Conservation (phyloP, 2,888 invertebrate genomes). For the Caenorhabditis angaria region DNA sequence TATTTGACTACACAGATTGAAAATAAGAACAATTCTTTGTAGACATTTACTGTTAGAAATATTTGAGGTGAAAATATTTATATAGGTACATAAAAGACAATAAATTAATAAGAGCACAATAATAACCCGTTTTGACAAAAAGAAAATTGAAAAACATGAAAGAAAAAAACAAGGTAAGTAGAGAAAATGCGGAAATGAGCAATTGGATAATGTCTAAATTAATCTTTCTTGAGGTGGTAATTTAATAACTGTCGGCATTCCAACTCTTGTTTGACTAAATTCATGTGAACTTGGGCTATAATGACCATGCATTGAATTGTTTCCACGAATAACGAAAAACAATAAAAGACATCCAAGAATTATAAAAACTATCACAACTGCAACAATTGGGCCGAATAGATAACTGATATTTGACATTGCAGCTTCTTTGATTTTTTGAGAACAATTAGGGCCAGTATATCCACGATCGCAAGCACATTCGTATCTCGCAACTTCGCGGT, state of each 20-base stretch:
- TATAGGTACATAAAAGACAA: conserved; percentile 23
- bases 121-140: conserved; percentile 30
- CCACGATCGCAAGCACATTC: conserved; percentile 66
- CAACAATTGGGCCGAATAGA: conserved; percentile 64
- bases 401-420: conserved; percentile 51
- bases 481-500: conserved; percentile 57
- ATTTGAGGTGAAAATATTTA: too few species aligned
- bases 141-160: conserved; percentile 18
- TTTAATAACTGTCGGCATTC: conserved; percentile 59
- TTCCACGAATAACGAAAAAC: conserved; percentile 62
- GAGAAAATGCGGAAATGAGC: neutral
- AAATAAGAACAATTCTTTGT: too few species aligned
- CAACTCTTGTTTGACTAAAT: conserved; percentile 30
- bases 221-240: conserved; percentile 61
- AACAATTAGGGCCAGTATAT: conserved; percentile 63
- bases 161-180: neutral
- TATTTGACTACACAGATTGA: too few species aligned
- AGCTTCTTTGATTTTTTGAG: conserved; percentile 55
- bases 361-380: conserved; percentile 56
- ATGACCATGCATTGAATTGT: conserved; percentile 68
- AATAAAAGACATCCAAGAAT: conserved; percentile 65
- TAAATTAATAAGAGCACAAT: conserved; percentile 39
- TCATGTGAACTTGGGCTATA: conserved; percentile 64
- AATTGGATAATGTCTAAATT: conserved; percentile 20
- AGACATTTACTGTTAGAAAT: too few species aligned